Conservation (phyloP, 2,888 invertebrate genomes). For the Ophioninae sp. region DNA sequence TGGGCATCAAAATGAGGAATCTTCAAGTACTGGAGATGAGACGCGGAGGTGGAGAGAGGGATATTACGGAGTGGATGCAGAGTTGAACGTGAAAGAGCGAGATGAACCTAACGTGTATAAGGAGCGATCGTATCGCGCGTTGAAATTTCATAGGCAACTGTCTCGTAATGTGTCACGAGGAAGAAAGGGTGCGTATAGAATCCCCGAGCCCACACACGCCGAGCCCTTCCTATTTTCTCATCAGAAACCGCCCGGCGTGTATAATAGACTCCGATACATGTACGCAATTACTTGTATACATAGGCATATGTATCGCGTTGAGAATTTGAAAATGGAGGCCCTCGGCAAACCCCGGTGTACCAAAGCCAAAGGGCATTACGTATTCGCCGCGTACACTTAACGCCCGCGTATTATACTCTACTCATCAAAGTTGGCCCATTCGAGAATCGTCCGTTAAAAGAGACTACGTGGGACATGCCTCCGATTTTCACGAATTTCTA, state of each 20-base stretch:
- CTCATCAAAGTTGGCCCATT: conserved; percentile 61
- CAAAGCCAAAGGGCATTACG: conserved; percentile 61
- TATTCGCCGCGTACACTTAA: conserved; percentile 56
- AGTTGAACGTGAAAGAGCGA: conserved; percentile 8
- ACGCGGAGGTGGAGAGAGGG: background rate
- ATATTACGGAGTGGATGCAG: background rate
- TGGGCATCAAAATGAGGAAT: conserved; percentile 68
- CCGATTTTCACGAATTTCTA: conserved; percentile 23
- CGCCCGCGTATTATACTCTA: conserved; percentile 39
- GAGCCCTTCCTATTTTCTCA: conserved; percentile 58
- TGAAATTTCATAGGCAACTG: conserved; percentile 58
- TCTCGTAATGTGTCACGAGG: conserved; percentile 47
- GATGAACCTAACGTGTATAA: background rate
- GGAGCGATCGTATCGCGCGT: conserved; percentile 38
- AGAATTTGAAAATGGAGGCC: conserved; percentile 28
- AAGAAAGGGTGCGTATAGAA: conserved; percentile 3
- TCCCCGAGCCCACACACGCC: conserved; percentile 3
- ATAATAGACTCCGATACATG: conserved; percentile 41
- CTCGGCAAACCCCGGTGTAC: conserved; percentile 31
- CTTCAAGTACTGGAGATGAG: conserved; percentile 55
- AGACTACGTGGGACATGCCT: conserved; percentile 13
- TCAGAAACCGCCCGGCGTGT: conserved; percentile 62
- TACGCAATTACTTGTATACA: conserved; percentile 4
- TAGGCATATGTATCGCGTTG: conserved; percentile 2
- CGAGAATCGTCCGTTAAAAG: background rate